Evolutionary conservation across 1,140 invertebrate species (phyloP), one percentile per base, ranked within the genome.

Genomic region (Drosophila jambulina): DNA sequence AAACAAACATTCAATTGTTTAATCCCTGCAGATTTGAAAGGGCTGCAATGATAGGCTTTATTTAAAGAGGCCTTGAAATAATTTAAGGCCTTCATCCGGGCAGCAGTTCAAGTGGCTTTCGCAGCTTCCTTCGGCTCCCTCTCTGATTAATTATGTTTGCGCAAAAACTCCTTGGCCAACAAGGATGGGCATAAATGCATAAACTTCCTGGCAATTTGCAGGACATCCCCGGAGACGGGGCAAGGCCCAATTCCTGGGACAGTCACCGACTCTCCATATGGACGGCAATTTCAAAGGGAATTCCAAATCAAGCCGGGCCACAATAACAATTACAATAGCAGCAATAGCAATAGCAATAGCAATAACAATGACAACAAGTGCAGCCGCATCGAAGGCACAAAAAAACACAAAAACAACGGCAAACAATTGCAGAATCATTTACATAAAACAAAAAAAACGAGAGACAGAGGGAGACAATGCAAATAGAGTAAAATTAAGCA

Each of bases 401-500:
- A 34, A n/a, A 15, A n/a, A 23, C 12, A 57, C 62, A 56, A 69
- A 34, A 61, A 53, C 56, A 36, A 68, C 32, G 59, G 23, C 43
- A 65, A 61, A 43, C 65, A 68, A 72, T 58, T 51, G 67, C 67
- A 85, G 34, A 56, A 68, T 79, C 75, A 82, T 82, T 82, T 86
- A 71, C 82, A 87, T 75, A 82, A 75, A 86, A 86, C 29, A 21
- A 54, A 53, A 53, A 53, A 34, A 32, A 7, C 10, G 3, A 4
- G 15, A n/a, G 23, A 19, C 12, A 21, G 13, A 15, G 10, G 5
- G 45, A 5, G 75, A 82, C 76, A 64, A 67, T 86, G 61, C 61
- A 78, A 85, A 78, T 75, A 78, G 38, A 59, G 51, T 46, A 63
- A 87, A 79, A 79, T 76, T 71, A 79, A 75, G 60, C 61, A 82